phyloP scores from a whole-genome alignment of 2,888 invertebrate genomes.

The Allophyes oxyacanthae region DNA sequence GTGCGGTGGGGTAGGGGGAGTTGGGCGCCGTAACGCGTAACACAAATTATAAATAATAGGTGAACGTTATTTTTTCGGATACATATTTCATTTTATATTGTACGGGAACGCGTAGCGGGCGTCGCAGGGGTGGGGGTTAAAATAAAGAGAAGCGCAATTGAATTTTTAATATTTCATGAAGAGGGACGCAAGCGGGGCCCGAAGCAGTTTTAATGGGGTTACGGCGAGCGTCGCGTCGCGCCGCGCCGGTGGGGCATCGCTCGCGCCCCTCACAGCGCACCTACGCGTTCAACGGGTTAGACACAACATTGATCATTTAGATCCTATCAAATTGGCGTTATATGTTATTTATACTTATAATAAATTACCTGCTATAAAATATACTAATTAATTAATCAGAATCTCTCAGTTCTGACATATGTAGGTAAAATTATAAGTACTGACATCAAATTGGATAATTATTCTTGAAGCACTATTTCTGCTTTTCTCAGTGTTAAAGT shows the following conservation, averaged over 20 bases:
- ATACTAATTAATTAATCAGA: too few relatives aligned
- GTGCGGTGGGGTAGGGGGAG: constrained; percentile 40
- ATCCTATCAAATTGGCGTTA: not conserved
- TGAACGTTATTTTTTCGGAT: constrained; percentile 86
- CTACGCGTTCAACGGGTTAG: constrained; percentile 19
- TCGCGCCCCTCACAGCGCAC: constrained; percentile 24
- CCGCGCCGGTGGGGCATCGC: constrained; percentile 33
- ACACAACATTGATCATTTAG: constrained; percentile 20
- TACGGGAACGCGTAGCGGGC: constrained; percentile 77
- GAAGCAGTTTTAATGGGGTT: constrained; percentile 87
- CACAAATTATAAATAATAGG: constrained; percentile 88
- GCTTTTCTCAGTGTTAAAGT: too few relatives aligned
- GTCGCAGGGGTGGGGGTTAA: constrained; percentile 84
- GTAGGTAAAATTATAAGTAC: too few relatives aligned
- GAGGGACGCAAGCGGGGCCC: constrained; percentile 80
- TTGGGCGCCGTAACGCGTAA: constrained; percentile 67
- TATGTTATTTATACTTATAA: too few relatives aligned
- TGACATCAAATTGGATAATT: too few relatives aligned
- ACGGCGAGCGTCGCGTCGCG: constrained; percentile 64
- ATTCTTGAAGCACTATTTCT: too few relatives aligned
- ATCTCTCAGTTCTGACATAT: too few relatives aligned
- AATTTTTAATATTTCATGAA: constrained; percentile 90
- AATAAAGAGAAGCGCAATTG: constrained; percentile 90
- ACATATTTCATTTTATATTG: constrained; percentile 89
- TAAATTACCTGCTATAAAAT: too few relatives aligned